phyloP scores from a whole-genome alignment of 2,888 invertebrate species.

The Synanthedon tipuliformis region DNA sequence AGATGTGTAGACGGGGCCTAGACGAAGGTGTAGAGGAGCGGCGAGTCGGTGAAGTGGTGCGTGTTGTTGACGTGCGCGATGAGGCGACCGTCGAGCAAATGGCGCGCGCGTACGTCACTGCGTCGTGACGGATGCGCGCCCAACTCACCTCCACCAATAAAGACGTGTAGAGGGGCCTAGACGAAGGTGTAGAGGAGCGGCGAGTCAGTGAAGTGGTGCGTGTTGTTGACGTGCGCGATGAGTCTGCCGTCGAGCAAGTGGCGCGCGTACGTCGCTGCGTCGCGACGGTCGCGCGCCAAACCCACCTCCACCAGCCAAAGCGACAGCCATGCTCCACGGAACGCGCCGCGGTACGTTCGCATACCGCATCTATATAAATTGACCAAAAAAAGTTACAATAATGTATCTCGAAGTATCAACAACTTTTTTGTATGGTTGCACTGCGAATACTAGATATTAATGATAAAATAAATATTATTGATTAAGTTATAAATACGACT shows the following conservation, averaged over 20 bases:
- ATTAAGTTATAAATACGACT: too few relatives aligned
- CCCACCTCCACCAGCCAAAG: slow-evolving; percentile 88
- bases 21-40: slow-evolving; percentile 82
- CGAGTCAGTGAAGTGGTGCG: slow-evolving; percentile 88
- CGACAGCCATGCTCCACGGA: slow-evolving; percentile 86
- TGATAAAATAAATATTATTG: too few relatives aligned
- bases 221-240: slow-evolving; percentile 83
- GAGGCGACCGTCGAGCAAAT: slow-evolving; percentile 86
- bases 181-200: slow-evolving; percentile 83
- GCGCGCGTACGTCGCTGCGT: slow-evolving; percentile 85
- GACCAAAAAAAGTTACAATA: too few relatives aligned
- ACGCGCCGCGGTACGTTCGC: slow-evolving; percentile 81
- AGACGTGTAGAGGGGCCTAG: too few relatives aligned
- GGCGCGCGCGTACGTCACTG: slow-evolving; percentile 84
- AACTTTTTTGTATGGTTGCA: too few relatives aligned
- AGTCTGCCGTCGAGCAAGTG: slow-evolving; percentile 88
- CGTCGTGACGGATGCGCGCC: slow-evolving; percentile 82
- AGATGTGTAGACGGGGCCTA: too few relatives aligned
- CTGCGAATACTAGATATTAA: too few relatives aligned
- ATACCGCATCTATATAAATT: too few relatives aligned
- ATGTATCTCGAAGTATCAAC: too few relatives aligned
- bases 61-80: slow-evolving; percentile 85
- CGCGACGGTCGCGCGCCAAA: slow-evolving; percentile 80
- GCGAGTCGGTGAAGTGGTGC: slow-evolving; percentile 88
- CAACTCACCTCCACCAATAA: slow-evolving; percentile 79